A percentile compares a stretch with the other conserved stretches of the same genome.
Conservation (phyloP, 2,113 vertebrate species). For the Equus quagga region DNA sequence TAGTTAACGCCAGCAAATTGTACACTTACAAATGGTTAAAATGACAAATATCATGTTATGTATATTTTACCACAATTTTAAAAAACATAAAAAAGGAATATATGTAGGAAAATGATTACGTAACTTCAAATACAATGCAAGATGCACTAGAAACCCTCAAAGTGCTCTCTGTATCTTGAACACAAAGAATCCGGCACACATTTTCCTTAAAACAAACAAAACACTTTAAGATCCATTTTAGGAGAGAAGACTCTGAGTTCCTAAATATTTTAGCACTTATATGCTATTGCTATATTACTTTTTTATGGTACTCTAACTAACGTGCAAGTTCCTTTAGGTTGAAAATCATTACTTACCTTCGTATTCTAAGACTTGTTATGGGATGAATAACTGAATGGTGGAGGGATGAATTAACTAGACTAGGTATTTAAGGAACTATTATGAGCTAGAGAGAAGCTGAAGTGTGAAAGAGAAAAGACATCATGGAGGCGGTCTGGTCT, state of each 20-base stretch:
- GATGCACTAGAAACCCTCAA: neutral
- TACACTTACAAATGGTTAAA: neutral
- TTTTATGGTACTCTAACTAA: neutral
- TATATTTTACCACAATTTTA: neutral
- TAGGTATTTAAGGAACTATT: neutral
- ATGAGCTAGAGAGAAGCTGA: neutral
- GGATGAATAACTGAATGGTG: neutral
- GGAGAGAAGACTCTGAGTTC: neutral
- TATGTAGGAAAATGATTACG: neutral
- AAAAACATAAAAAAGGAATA: neutral
- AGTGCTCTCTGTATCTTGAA: neutral
- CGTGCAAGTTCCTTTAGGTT: neutral
- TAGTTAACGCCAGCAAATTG: neutral
- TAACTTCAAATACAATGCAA: neutral
- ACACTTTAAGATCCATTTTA: slow-evolving; percentile 3
- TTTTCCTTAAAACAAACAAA: slow-evolving; percentile 40
- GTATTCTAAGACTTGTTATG: neutral
- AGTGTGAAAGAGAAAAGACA: neutral
- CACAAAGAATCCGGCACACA: neutral
- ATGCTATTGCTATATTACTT: neutral
- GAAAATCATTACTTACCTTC: neutral
- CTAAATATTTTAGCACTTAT: neutral
- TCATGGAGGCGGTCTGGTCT: neutral
- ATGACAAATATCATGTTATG: neutral
- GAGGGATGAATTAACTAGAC: neutral